Conservation (phyloP, 1,140 invertebrate species). For the Planococcus citri region DNA sequence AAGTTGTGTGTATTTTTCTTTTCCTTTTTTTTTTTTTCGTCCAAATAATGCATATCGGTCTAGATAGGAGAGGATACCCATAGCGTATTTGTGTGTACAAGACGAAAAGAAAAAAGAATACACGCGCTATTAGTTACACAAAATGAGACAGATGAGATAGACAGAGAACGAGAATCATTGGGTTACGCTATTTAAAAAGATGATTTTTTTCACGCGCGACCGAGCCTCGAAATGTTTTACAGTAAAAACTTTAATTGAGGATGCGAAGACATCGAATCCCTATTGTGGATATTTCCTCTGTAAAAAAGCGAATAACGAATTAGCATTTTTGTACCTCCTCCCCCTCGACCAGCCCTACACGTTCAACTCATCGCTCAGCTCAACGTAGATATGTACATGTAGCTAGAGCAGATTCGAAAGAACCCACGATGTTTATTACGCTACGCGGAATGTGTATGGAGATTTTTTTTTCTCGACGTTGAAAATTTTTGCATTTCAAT, state of each 20-base stretch:
- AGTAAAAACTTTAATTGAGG: constrained; percentile 2
- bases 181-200: background rate
- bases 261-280: constrained; percentile 5
- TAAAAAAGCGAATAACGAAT: background rate
- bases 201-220: background rate
- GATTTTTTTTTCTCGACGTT: background rate
- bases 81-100: too few species aligned
- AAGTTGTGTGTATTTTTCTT: too few species aligned
- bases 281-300: background rate
- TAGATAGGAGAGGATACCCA: too few species aligned
- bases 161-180: background rate
- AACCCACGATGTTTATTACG: too few species aligned
- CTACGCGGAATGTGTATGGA: too few species aligned
- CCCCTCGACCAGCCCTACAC: background rate
- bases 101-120: too few species aligned
- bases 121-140: too few species aligned
- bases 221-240: background rate
- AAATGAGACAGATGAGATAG: too few species aligned
- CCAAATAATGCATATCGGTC: too few species aligned
- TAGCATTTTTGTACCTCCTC: background rate
- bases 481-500: constrained; percentile 2
- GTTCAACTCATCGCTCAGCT: background rate
- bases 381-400: too few species aligned
- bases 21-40: too few species aligned
- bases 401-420: too few species aligned